These are phyloP conservation scores for Phodopus roborovskii DNA, from an alignment of 2,113 vertebrate genomes.

Conservation along the genomic window DNA sequence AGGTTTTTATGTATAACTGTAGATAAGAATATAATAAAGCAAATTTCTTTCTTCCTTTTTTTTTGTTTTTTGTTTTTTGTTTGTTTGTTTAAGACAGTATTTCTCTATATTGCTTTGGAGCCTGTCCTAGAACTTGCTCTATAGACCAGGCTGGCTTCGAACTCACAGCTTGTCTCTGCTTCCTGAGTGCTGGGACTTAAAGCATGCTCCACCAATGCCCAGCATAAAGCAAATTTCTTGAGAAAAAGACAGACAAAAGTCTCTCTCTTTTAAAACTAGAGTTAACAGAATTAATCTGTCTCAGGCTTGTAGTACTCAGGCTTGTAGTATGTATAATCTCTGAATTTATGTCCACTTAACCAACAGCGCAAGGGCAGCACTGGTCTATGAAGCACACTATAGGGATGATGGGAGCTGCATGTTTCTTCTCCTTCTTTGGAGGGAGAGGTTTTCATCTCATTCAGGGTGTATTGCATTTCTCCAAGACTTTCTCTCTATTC, in stretches of 20 bases:
- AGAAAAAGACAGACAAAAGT: not conserved
- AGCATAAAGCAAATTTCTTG: not conserved
- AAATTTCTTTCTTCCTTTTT: not conserved
- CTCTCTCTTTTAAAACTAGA: not conserved
- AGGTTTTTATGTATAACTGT: not conserved
- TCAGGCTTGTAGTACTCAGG: not conserved
- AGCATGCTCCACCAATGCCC: no score
- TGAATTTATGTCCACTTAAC: not conserved
- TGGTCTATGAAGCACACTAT: no score
- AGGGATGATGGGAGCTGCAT: not conserved
- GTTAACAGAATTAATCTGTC: not conserved
- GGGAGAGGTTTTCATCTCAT: not conserved
- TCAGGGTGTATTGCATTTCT: not conserved
- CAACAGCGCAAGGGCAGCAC: not conserved
- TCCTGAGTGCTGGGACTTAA: no score
- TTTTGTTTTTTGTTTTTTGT: no score
- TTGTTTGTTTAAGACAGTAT: no score
- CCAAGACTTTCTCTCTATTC: not conserved
- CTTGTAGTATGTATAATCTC: not conserved
- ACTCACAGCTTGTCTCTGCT: no score
- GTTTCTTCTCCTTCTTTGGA: not conserved
- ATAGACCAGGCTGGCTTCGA: no score
- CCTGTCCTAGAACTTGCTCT: no score
- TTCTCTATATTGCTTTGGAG: no score
- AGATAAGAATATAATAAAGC: not conserved